These are phyloP conservation scores for Thalassarche chlororhynchos DNA, from an alignment of 2,113 vertebrate genomes.

Conservation along the genomic window DNA sequence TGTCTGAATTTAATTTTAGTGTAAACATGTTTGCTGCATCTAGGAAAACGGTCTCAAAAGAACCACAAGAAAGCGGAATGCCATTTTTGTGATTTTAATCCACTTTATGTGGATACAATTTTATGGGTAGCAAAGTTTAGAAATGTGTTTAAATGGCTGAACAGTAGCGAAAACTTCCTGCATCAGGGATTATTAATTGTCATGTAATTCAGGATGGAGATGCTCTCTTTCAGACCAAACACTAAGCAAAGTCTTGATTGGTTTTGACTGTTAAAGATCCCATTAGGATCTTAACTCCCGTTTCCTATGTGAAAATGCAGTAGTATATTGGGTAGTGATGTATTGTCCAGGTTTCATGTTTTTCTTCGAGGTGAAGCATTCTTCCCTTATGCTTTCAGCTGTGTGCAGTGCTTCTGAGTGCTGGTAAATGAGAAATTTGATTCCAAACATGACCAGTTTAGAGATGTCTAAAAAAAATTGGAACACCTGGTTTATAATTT, in stretches of 20 bases:
- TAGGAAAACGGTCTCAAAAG: background rate
- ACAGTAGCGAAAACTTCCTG: background rate
- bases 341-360: background rate
- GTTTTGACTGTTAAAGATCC: background rate
- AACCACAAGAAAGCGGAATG: background rate
- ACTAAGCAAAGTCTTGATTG: background rate
- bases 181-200: background rate
- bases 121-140: background rate
- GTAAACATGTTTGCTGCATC: background rate
- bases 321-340: background rate
- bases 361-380: background rate
- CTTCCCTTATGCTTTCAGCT: background rate
- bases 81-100: background rate
- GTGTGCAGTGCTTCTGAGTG: background rate
- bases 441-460: background rate
- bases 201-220: background rate
- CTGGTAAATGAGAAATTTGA: background rate
- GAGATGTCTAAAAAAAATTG: background rate
- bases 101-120: background rate
- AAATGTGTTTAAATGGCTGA: background rate
- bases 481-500: background rate
- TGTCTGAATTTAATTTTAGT: background rate
- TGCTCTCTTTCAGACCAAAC: background rate
- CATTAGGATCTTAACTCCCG: background rate
- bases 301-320: background rate